Evolutionary conservation across 1,140 invertebrate genomes (phyloP), one percentile per base, ranked within the genome.

Genomic region (Zaprionus camerounensis): DNA sequence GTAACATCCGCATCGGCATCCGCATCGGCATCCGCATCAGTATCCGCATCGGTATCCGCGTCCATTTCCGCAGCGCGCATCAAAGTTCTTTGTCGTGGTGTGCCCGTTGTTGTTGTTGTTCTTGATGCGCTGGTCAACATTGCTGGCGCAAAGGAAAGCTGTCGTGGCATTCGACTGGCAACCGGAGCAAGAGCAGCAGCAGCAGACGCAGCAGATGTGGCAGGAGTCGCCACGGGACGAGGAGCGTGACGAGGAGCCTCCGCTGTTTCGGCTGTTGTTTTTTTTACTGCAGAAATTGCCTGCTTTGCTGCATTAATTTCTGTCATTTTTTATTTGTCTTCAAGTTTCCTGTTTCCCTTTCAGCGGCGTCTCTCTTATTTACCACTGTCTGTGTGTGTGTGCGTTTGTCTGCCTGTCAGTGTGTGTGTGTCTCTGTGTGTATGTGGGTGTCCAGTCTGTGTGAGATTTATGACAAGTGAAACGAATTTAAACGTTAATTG

Each of bases 11-110:
- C 49, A 17, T 34, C 62, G 12, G 2, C 80, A 17, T 34, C 61
- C 15, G 2, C 80, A 34, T 75, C 68, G 64, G 12, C 41, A 49
- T 86, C 83, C 41, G 81, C 84, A n/a, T 74, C 59, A 51, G 88
- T 85, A 20, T 81, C 85, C 9, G 9, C 83, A 49, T 88, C 84
- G 22, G 78, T 65, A 46, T 90, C 84, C 17, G 85, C 85, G 7
- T 88, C 84, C 85, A 88, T 63, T 66, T 88, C 85, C 46, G 78
- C 67, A 11, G 84, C 67, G 59, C 84, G 85, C 59, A 81, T 90
- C 57, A 88, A 67, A 36, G 84, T 88, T 2, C 84, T 76, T 57
- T 90, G 81, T 65, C 84, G 70, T 26, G 70, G 82, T 6, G 65
- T 77, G 34, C 66, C 55, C 31, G 26, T 61, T 67, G 15, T 26